A percentile compares a stretch with the other conserved stretches of the same genome.
These are phyloP conservation scores for Elysia chlorotica DNA, from an alignment of 1,140 invertebrate genomes.

Conservation along the genomic window DNA sequence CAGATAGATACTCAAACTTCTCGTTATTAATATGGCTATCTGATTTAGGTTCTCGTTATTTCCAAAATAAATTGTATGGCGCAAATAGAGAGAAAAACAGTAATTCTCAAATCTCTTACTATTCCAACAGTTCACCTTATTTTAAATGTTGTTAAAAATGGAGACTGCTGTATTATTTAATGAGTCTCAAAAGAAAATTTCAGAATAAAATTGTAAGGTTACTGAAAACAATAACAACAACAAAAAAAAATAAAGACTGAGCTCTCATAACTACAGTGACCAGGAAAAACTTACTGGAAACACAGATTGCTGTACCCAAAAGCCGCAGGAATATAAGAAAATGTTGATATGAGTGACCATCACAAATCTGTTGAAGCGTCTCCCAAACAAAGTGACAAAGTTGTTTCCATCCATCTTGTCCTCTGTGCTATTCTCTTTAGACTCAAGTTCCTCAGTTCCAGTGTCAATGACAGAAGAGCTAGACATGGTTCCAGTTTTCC, in stretches of 20 bases:
- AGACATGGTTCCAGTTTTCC: too few species aligned
- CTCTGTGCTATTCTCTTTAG: background rate
- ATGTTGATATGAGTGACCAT: constrained; percentile 49
- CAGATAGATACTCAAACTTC: too few species aligned
- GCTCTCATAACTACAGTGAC: too few species aligned
- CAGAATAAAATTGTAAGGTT: background rate
- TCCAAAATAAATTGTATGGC: too few species aligned
- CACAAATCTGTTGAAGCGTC: constrained; percentile 8
- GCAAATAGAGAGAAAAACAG: too few species aligned
- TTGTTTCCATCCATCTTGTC: background rate
- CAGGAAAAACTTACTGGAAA: constrained; percentile 51
- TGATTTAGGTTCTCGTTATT: too few species aligned
- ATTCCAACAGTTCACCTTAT: too few species aligned
- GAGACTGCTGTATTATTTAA: background rate
- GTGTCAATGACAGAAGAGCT: background rate
- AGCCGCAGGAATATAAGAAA: constrained; percentile 54
- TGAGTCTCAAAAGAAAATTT: background rate
- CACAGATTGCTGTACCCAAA: constrained; percentile 54
- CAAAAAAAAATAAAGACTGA: too few species aligned
- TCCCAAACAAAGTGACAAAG: background rate
- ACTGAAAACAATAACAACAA: background rate
- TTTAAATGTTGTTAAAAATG: background rate
- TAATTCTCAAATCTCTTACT: too few species aligned
- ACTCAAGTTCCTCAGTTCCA: background rate
- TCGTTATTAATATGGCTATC: too few species aligned